These are phyloP conservation scores for Dissostichus mawsoni DNA, from an alignment of 2,113 vertebrate genomes.

Conservation along the genomic window DNA sequence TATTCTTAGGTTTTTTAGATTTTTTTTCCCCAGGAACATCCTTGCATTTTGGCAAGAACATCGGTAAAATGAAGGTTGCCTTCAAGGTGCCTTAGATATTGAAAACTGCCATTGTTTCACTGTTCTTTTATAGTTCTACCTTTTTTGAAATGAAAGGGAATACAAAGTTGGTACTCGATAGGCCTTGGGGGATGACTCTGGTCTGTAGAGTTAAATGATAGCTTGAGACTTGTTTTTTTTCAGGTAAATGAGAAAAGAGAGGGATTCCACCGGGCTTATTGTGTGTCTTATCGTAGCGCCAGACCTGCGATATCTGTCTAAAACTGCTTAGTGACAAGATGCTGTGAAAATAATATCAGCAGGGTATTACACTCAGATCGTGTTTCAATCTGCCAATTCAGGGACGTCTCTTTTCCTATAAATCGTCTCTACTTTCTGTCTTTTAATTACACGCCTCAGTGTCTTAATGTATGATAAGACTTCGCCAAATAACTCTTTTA, in stretches of 20 bases:
- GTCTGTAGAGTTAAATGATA: slow-evolving; percentile 19
- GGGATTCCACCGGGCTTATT: neutral
- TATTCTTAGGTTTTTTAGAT: neutral
- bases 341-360: slow-evolving; percentile 48
- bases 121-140: neutral
- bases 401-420: slow-evolving; percentile 19
- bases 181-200: slow-evolving; percentile 4
- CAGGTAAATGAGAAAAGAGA: slow-evolving; percentile 26
- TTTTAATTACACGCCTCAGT: slow-evolving; percentile 39
- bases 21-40: neutral
- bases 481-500: slow-evolving; percentile 5
- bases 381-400: slow-evolving; percentile 1
- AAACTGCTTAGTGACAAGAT: slow-evolving; percentile 37
- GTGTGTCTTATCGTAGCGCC: neutral
- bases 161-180: neutral
- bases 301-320: neutral
- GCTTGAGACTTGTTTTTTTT: slow-evolving; percentile 26
- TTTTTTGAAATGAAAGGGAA: neutral
- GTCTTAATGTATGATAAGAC: slow-evolving; percentile 38
- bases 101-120: neutral
- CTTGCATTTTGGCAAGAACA: neutral
- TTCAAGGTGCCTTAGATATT: neutral
- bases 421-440: slow-evolving; percentile 6
- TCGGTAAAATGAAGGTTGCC: neutral
- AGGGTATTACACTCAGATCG: slow-evolving; percentile 27